phyloP scores from a whole-genome alignment of 2,113 vertebrate genomes.

The Epinephelus cyanopodus region DNA sequence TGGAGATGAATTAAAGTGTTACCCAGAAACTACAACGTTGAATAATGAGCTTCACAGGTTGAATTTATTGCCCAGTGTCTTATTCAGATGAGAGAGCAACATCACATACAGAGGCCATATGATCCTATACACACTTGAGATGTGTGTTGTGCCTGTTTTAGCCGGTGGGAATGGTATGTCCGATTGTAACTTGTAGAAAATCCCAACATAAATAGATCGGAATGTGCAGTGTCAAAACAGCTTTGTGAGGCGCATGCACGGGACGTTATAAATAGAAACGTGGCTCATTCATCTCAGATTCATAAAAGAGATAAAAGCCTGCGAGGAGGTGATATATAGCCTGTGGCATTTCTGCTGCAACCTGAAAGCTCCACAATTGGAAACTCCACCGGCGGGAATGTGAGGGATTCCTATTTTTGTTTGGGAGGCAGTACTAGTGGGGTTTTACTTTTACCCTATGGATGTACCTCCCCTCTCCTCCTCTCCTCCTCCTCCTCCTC shows the following conservation, averaged over 20 bases:
- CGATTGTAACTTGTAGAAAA: slow-evolving; percentile 53
- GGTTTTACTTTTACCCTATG: slow-evolving; percentile 72
- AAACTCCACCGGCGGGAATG: slow-evolving; percentile 63
- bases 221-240: slow-evolving; percentile 78
- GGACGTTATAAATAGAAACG: slow-evolving; percentile 74
- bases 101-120: neutral
- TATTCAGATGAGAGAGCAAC: neutral
- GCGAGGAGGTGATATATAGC: slow-evolving; percentile 56
- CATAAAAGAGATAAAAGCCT: slow-evolving; percentile 73
- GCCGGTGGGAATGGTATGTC: slow-evolving; percentile 10
- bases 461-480: slow-evolving; percentile 53
- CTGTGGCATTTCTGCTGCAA: slow-evolving; percentile 49
- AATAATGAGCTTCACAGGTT: neutral
- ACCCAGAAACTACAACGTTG: too few relatives aligned
- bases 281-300: slow-evolving; percentile 72
- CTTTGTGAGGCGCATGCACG: slow-evolving; percentile 52
- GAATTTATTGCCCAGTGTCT: neutral
- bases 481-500: neutral
- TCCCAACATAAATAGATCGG: slow-evolving; percentile 74
- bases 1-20: too few relatives aligned
- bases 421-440: neutral
- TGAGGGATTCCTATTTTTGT: slow-evolving; percentile 65
- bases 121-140: neutral
- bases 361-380: slow-evolving; percentile 58
- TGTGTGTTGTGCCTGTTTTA: slow-evolving; percentile 3